Evolutionary conservation across 2,888 invertebrate species (phyloP).

Genomic region (Agrochola lychnidis): DNA sequence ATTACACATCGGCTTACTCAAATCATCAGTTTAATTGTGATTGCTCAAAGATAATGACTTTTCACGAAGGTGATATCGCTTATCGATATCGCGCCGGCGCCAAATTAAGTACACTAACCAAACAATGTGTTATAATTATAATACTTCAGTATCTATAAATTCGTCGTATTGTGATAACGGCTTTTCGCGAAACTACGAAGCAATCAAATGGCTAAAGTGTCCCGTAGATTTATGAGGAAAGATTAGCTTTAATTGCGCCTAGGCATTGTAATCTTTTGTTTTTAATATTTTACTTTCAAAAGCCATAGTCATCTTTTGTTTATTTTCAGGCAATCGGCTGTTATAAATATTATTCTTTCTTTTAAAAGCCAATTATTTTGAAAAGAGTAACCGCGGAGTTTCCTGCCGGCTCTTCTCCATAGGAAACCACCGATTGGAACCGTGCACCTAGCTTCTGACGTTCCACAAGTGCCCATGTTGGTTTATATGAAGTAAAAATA

Average conservation of each 20-base stretch:
- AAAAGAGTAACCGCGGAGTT: too few relatives aligned
- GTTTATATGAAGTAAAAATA: too few relatives aligned
- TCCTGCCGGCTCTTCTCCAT: too few relatives aligned
- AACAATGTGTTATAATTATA: slow-evolving; percentile 37
- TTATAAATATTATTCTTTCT: background rate
- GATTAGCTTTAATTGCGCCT: slow-evolving; percentile 48
- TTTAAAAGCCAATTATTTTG: background rate
- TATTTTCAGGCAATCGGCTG: slow-evolving; percentile 14
- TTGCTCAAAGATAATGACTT: slow-evolving; percentile 35
- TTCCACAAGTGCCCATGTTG: too few relatives aligned
- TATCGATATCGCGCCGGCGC: slow-evolving; percentile 60
- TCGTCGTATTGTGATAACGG: slow-evolving; percentile 61
- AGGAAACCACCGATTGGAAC: too few relatives aligned
- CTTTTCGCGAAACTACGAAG: slow-evolving; percentile 49
- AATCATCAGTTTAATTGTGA: slow-evolving; percentile 42
- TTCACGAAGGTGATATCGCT: slow-evolving; percentile 42
- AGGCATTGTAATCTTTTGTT: slow-evolving; percentile 39
- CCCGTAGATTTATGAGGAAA: slow-evolving; percentile 55
- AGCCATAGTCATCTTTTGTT: slow-evolving; percentile 12
- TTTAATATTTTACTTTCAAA: slow-evolving; percentile 19
- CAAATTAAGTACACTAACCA: slow-evolving; percentile 49
- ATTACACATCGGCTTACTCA: slow-evolving; percentile 30
- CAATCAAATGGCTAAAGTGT: slow-evolving; percentile 44
- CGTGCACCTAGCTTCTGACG: too few relatives aligned
- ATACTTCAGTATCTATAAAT: slow-evolving; percentile 49